A percentile compares a stretch with the other conserved stretches of the same genome.
Conservation (phyloP, 2,113 vertebrate genomes). For the Cochlearius cochlearius region DNA sequence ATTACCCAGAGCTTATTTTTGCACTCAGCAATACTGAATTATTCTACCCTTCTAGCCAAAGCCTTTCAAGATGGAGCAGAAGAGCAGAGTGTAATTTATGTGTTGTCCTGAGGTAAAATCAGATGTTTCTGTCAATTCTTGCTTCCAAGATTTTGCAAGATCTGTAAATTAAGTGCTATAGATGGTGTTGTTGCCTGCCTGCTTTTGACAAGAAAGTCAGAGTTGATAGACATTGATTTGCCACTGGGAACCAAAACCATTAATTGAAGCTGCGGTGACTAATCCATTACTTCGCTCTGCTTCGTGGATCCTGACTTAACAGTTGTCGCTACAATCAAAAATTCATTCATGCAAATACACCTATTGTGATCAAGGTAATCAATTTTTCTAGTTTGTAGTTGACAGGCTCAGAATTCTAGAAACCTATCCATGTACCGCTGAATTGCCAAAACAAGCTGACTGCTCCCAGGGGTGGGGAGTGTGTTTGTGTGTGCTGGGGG, state of each 20-base stretch:
- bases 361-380: conserved; percentile 47
- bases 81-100: conserved; percentile 57
- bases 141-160: conserved; percentile 65
- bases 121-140: conserved; percentile 67
- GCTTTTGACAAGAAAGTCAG: conserved; percentile 55
- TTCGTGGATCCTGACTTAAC: neutral
- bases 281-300: conserved; percentile 43
- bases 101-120: conserved; percentile 63
- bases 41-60: conserved; percentile 41
- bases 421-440: fast-evolving
- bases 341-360: conserved; percentile 23
- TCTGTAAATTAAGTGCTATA: conserved; percentile 67
- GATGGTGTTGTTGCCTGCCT: conserved; percentile 1
- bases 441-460: neutral
- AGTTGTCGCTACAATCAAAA: conserved; percentile 7
- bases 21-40: conserved; percentile 24
- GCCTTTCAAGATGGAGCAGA: neutral
- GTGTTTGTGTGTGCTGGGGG: neutral
- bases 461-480: neutral
- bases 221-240: conserved; percentile 60
- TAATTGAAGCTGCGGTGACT: conserved; percentile 51
- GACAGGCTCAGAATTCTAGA: neutral
- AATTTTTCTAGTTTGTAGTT: conserved; percentile 11
- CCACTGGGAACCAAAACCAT: conserved; percentile 55
- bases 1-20: conserved; percentile 3